A percentile compares a stretch with the other conserved stretches of the same genome.
Evolutionary conservation across 2,113 vertebrate genomes (phyloP).

Genomic region (Excalfactoria chinensis): DNA sequence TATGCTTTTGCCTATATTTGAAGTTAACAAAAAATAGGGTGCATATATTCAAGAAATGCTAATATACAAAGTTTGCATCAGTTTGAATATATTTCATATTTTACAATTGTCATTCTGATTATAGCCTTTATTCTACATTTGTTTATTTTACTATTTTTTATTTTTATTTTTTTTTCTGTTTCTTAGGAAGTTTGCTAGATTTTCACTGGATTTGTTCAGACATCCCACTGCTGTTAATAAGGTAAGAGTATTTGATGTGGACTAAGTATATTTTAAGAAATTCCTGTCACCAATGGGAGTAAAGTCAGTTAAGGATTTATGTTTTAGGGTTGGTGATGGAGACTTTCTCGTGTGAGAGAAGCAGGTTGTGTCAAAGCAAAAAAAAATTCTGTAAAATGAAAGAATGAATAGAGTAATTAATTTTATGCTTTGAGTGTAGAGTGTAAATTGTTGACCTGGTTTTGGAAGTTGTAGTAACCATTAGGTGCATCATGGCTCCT

Average conservation of each 20-base stretch:
- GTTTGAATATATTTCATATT: neutral
- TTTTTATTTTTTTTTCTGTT: neutral
- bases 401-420: neutral
- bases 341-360: neutral
- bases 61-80: neutral
- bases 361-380: neutral
- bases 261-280: neutral
- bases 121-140: neutral
- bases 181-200: neutral
- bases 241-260: constrained; percentile 46
- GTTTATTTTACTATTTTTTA: neutral
- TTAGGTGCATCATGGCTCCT: rapidly evolving
- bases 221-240: neutral
- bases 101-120: neutral
- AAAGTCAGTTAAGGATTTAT: neutral
- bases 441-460: neutral
- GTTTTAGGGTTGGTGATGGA: neutral
- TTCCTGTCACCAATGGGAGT: neutral
- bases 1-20: neutral
- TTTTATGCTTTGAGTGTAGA: neutral
- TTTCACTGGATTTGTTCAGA: neutral
- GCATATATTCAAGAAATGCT: neutral
- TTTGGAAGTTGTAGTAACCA: neutral
- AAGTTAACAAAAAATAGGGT: neutral
- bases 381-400: neutral